A percentile compares a stretch with the other conserved stretches of the same genome.
These are phyloP conservation scores for Rhabditoides inermis DNA, from an alignment of 2,888 invertebrate genomes.

Conservation along the genomic window DNA sequence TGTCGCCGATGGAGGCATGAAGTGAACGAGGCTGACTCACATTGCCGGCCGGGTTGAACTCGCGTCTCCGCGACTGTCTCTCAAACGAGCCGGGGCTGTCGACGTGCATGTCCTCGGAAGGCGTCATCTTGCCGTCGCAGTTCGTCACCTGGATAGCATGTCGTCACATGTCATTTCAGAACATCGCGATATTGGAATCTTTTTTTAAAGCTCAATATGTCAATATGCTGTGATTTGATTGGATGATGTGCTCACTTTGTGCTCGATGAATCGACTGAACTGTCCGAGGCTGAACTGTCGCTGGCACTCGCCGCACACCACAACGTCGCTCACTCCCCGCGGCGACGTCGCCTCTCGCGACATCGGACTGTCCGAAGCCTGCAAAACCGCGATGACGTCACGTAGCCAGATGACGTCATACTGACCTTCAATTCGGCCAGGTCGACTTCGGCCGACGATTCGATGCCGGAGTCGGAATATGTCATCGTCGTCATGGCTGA, in stretches of 20 bases:
- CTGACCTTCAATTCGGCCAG: constrained; percentile 23
- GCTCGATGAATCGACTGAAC: constrained; percentile 46
- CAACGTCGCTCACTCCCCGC: constrained; percentile 27
- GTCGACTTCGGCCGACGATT: constrained; percentile 47
- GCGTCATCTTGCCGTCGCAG: constrained; percentile 36
- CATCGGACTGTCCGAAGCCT: constrained; percentile 29
- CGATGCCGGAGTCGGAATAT: constrained; percentile 51
- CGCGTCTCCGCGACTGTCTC: constrained; percentile 23
- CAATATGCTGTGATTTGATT: no score
- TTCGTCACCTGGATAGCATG: constrained; percentile 29
- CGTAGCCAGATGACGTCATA: no score
- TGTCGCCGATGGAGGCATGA: no score
- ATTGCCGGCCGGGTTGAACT: constrained; percentile 24
- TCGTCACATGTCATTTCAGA: no score
- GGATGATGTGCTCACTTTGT: no score
- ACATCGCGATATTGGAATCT: no score
- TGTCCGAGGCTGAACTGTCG: constrained; percentile 34
- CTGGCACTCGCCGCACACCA: constrained; percentile 49
- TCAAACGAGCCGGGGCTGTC: constrained; percentile 20
- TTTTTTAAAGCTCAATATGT: no score
- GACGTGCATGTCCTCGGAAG: constrained; percentile 31
- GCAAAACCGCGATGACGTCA: no score
- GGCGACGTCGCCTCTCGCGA: constrained; percentile 30
- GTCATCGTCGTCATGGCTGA: no score
- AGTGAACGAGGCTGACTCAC: no score